Evolutionary conservation across 92 coral and sea anemone species (phyloP), one percentile per base, ranked within the genome.

Genomic region (Porites divaricata): DNA sequence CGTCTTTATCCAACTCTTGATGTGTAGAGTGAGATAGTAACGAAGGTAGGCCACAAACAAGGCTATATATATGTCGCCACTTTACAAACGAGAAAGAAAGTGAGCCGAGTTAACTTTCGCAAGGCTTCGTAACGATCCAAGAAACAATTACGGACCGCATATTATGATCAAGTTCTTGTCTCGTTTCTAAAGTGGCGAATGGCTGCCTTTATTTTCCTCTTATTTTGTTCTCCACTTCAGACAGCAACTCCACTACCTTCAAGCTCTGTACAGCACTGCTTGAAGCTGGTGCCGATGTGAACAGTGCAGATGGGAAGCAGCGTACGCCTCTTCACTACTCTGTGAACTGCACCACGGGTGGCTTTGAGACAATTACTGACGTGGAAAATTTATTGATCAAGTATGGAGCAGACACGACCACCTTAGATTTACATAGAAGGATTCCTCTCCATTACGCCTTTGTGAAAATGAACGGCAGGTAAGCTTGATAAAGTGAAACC

Each of bases 311-410:
- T 69, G 14, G 48, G 28, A 78, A 85, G 56, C 70, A 76, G 53
- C 98, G 95, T 9, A 66, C 92, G 15, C 81, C 91, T 4, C 95
- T 94, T 17, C 98, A 94, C 79, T 92, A 92, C 53, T 91, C 98
- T 1, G 94, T 92, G 11, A 89, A 94, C 67, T 70, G 88, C 12
- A 94, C 95, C 1, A 92, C 98, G 6, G 98, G 98, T 14, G 95
- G 95, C 50, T 94, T 92, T 74, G 98, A 94, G 86, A 72, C 92
- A 16, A 78, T 94, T 76, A 89, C 92, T 0, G 98, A 94, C 17
- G 90, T 92, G 2, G 95, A 94, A 59, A 92, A 90, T 67, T 65
- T 94, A 76, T 49, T 94, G 87, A 28, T 92, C 77, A 89, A 89
- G 76, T 72, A 87, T 79, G 94, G 95, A 9, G 98, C 93, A 15